Percentiles rank a stretch among this genome's conserved stretches.
Evolutionary conservation across 2,888 invertebrate genomes (phyloP).

Genomic region (Coenonympha arcania): DNA sequence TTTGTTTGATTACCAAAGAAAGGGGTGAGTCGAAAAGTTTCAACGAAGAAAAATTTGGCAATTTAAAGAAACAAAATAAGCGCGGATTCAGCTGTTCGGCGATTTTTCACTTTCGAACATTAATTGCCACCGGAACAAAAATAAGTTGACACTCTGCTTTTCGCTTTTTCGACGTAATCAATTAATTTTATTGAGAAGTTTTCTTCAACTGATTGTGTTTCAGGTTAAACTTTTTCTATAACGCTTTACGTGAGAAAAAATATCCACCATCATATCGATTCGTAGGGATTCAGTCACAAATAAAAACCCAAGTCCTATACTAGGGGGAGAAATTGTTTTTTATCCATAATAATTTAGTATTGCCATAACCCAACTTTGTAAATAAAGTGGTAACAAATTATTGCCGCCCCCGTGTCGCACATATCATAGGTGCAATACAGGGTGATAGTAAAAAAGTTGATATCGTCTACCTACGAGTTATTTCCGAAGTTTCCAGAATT

Average conservation of each 20-base stretch:
- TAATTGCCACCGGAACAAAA: slow-evolving; percentile 70
- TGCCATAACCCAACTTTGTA: slow-evolving; percentile 60
- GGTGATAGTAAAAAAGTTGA: slow-evolving; percentile 63
- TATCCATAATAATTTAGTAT: slow-evolving; percentile 51
- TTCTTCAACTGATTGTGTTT: slow-evolving; percentile 1
- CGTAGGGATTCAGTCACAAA: slow-evolving; percentile 4
- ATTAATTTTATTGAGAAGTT: slow-evolving; percentile 37
- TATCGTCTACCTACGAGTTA: slow-evolving; percentile 42
- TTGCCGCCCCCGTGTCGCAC: slow-evolving; percentile 46
- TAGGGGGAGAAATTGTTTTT: slow-evolving; percentile 45
- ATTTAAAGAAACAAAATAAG: slow-evolving; percentile 67
- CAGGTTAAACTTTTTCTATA: background rate
- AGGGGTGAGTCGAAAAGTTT: slow-evolving; percentile 70
- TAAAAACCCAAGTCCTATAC: slow-evolving; percentile 32
- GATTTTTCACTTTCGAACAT: slow-evolving; percentile 71
- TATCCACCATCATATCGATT: background rate
- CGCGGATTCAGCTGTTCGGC: slow-evolving; percentile 49
- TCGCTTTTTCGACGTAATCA: slow-evolving; percentile 63
- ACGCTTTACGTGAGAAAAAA: background rate
- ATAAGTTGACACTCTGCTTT: slow-evolving; percentile 67
- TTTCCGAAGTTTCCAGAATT: slow-evolving; percentile 52
- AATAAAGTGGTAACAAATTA: slow-evolving; percentile 69
- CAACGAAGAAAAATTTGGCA: slow-evolving; percentile 64
- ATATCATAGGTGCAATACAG: slow-evolving; percentile 73
- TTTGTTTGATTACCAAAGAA: slow-evolving; percentile 64